Conservation (phyloP, 2,113 vertebrate genomes). For the Trinectes maculatus region DNA sequence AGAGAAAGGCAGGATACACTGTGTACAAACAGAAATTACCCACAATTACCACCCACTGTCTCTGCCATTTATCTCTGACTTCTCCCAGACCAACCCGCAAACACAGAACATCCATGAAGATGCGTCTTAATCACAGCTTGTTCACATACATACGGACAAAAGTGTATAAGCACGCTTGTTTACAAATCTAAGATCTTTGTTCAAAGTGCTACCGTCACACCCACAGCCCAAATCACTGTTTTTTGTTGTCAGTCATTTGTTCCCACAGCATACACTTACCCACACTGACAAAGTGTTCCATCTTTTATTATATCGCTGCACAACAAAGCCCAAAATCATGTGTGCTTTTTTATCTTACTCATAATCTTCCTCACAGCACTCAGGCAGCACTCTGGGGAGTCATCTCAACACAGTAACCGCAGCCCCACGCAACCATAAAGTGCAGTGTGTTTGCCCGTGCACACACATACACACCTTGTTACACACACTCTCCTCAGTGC, state of each 20-base stretch:
- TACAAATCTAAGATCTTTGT: conserved; percentile 46
- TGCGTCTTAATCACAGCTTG: conserved; percentile 46
- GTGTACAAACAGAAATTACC: conserved; percentile 65
- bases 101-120: conserved; percentile 26
- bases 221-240: conserved; percentile 71
- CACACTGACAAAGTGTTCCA: conserved; percentile 60
- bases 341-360: conserved; percentile 69
- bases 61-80: conserved; percentile 48
- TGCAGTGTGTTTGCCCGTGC: conserved; percentile 24
- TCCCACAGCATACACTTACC: conserved; percentile 75
- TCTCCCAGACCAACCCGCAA: conserved; percentile 18
- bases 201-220: conserved; percentile 61
- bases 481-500: conserved; percentile 19
- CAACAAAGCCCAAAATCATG: conserved; percentile 76
- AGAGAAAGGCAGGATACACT: conserved; percentile 40
- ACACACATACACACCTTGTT: conserved; percentile 17
- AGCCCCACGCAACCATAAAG: conserved; percentile 51
- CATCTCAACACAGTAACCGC: conserved; percentile 62
- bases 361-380: conserved; percentile 74
- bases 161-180: conserved; percentile 58
- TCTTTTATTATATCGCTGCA: conserved; percentile 71
- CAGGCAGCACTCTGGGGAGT: conserved; percentile 69
- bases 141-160: conserved; percentile 41
- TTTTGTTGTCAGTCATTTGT: conserved; percentile 73
- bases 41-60: conserved; percentile 69